Base-by-base conservation (phyloP, 1,140 invertebrate species). In the Dendroctonus ponderosae region DNA sequence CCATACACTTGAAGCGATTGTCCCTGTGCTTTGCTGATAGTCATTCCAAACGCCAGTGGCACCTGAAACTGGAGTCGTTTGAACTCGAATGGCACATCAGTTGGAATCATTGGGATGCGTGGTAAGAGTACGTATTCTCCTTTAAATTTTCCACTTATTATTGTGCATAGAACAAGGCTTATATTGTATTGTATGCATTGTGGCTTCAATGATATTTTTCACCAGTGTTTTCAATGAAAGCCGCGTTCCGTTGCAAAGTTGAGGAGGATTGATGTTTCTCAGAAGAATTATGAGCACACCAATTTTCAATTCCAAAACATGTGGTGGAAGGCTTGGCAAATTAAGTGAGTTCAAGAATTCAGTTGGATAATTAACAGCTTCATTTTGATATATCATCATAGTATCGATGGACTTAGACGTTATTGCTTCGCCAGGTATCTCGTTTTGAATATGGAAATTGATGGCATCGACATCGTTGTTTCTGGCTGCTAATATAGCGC, bases 11-110 rank as follows among this genome's bases (percentile, higher is more conserved):
- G 7, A 68, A 74, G 62, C 40, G 71, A 69, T 71, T 84, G 82
- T 6, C 81, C 82, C 75, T 85, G 83, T 5, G 79, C 71, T 71
- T 84, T 84, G 62, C 85, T 83, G 2, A 84, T 81, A 6, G 82
- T 80, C 73, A 85, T 81, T 11, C 81, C 80, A 71, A 81, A 85
- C 6, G 76, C 72, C 0, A 82, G 70, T 53, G 76, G 60, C 6
- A 85, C 62, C 15, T 83, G 80, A 76, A 84, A 84, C 68, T 85
- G 82, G 5, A 79, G 15, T 39, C 81, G 48, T 72, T 77, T 77
- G 59, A 84, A 76, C 40, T 57, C 14, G 52, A 79, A 73, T 15
- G 76, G 72, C 8, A 75, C 51, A 70, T 80, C 75, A 59, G 76
- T 76, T 59, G 75, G 74, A 67, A 77, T 81, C 69, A 82, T 72